Base-by-base conservation (phyloP, 2,888 invertebrate species). In the Clostera curtula region DNA sequence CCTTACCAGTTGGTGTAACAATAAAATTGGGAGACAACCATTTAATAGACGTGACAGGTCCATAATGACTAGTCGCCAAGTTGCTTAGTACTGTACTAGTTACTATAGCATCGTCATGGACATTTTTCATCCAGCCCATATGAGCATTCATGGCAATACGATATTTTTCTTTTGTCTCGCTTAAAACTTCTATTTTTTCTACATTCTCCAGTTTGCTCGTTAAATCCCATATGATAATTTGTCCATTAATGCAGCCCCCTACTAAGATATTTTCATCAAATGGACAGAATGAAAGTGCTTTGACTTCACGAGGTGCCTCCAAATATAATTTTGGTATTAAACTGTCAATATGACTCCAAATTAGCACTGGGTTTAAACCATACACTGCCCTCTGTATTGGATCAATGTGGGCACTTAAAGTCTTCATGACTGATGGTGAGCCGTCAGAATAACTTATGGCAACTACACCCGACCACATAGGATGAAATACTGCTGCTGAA, bases 301-400 rank as follows among this genome's bases (percentile, higher is more conserved):
- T 87, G 0, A 92, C 87, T 68, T 91, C 90, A 19, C 90, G 79
- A 0, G 89, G 86, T 3, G 89, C 77, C 56, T 91, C 87, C 27
- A 93, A 82, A 44, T 88, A 86, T 19, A 93, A 64, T 69, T 90
- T 92, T 10, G 91, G 91, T 12, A 86, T 72, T 2, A 93, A 67
- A 28, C 87, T 88, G 44, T 93, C 92, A 13, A 85, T 80, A 37
- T 92, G 90, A 41, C 91, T 90, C 93, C 93, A 93, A 41, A 93
- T 82, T 34, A 92, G 73, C 1, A 92, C 89, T 0, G 88, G 87
- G 61, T 91, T 90, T 2, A 86, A 62, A 3, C 87, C 87, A 27
- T 89, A 85, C 0, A 88, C 85, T 1, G 88, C 85, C 47, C 86
- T 71, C 55, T 85, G 77, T 11, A 87, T 82, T 1, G 70, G 65